Evolutionary conservation across 2,113 vertebrate species (phyloP), one percentile per base, ranked within the genome.

Genomic region (Atlantisia rogersi): DNA sequence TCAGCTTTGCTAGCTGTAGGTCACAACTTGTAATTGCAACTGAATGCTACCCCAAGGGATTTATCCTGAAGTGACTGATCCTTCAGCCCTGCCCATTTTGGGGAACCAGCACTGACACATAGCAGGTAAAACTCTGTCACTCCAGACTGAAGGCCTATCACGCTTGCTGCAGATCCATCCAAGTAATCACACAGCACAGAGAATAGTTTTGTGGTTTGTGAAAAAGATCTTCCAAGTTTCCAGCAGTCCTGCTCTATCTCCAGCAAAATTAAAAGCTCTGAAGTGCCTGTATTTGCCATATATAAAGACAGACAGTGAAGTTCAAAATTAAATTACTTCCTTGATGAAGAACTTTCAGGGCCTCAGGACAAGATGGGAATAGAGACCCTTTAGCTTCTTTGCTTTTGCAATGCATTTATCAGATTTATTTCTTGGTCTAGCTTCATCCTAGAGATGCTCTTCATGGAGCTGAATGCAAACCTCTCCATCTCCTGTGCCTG

Each of bases 31-130:
- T 21, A 22, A 24, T 58, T 73, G 71, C 32, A 62, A 29, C 16
- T 5, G 31, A 76, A 53, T 14, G 8, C 35, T 16, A 48, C 13
- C 53, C 40, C 24, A 37, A 37, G 44, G 37, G 12, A 60, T 53
- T 88, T 50, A 70, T 80, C 76, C 79, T 44, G 44, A 56, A 67
- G 53, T 21, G 18, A 39, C 28, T 12, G 46, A 74, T 81, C 24
- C 52, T 90, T 68, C 60, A 46, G 53, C 59, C 21, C 77, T 68
- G 39, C 44, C 40, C 5, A 1, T 62, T 64, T 82, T 11, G 8
- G 29, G 15, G 6, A 26, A 50, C 15, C 12, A 48, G 29, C 0
- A 0, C 19, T n/a, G 17, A 14, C 12, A 5, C 6, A 20, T 2
- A 4, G 31, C 37, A 16, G 26, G 28, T 37, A 62, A 86, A 93